Conservation (phyloP, 1,140 invertebrate genomes). For the Musca domestica region DNA sequence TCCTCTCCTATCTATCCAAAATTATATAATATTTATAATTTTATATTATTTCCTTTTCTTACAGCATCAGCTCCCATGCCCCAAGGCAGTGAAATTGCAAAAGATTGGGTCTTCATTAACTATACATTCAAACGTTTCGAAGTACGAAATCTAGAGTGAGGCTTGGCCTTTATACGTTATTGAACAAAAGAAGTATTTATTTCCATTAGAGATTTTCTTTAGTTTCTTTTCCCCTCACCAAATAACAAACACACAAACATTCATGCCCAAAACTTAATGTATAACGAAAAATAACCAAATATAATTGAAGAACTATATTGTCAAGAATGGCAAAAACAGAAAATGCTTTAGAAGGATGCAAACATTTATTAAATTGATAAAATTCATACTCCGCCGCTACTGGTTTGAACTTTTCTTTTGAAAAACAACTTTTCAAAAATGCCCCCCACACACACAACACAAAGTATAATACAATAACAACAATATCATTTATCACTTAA, state of each 20-base stretch:
- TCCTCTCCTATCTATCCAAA: too few species aligned
- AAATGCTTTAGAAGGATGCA: too few species aligned
- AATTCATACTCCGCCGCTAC: too few species aligned
- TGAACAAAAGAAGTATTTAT: conserved; percentile 1
- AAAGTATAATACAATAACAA: not conserved
- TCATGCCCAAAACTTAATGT: not conserved
- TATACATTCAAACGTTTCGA: conserved; percentile 99
- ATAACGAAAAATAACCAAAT: not conserved
- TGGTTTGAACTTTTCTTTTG: too few species aligned
- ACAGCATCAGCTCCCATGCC: conserved; percentile 77
- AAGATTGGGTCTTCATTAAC: conserved; percentile 99
- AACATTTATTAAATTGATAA: conserved; percentile 11
- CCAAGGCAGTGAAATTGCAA: conserved; percentile 81
- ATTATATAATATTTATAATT: too few species aligned
- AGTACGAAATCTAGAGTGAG: conserved; percentile 57
- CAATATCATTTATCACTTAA: not conserved
- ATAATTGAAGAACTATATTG: not conserved
- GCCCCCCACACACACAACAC: not conserved
- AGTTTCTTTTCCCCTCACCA: not conserved
- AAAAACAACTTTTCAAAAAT: not conserved
- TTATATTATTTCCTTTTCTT: conserved; percentile 42
- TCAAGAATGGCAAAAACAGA: not conserved
- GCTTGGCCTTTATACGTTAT: conserved; percentile 5
- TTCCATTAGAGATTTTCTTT: not conserved
- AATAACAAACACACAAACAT: not conserved